Evolutionary conservation across 1,140 invertebrate genomes (phyloP), one percentile per base, ranked within the genome.

Genomic region (Galendromus occidentalis): DNA sequence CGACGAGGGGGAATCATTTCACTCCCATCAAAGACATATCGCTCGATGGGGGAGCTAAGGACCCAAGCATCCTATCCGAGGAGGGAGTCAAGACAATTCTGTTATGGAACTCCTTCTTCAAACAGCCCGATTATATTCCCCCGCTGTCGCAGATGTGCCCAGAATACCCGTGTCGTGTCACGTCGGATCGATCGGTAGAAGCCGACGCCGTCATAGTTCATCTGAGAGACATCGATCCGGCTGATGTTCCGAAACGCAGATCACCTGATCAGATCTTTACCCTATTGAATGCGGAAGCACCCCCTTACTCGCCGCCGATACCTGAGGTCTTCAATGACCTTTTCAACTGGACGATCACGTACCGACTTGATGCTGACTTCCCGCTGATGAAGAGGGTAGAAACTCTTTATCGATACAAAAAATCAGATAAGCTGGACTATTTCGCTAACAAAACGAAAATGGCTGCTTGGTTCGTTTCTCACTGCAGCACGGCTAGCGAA

Each of bases 391-490:
- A 70, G 39, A 66, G 65, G 9, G 65, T 45, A 25, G 28, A 68
- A 12, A 17, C 41, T 6, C 20, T 45, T 18, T 22, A 45, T 25
- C 5, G 30, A 6, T 22, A 22, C 33, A 68, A 28, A 44, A 20
- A 25, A 42, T 6, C 9, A 39, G 42, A 51, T 20, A 25, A 44
- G 12, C 44, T 20, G 17, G 44, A 67, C n/a, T 55, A 39, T 64
- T 44, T 51, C 30, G 9, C 12, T 29, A 51, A 25, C 14, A 77
- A 79, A 67, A 74, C 67, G 6, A 79, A 77, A 68, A 70, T 74
- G 55, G 73, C 70, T 1, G 73, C 75, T 17, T 79, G 78, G 78
- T 70, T 79, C 25, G 77, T 79, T 1, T 76, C 74, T 18, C 78
- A 81, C 67, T 81, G 79, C 71, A 65, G 67, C 9, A 71, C 74